Base-by-base conservation (phyloP, 1,140 invertebrate species). In the Monochamus saltuarius region DNA sequence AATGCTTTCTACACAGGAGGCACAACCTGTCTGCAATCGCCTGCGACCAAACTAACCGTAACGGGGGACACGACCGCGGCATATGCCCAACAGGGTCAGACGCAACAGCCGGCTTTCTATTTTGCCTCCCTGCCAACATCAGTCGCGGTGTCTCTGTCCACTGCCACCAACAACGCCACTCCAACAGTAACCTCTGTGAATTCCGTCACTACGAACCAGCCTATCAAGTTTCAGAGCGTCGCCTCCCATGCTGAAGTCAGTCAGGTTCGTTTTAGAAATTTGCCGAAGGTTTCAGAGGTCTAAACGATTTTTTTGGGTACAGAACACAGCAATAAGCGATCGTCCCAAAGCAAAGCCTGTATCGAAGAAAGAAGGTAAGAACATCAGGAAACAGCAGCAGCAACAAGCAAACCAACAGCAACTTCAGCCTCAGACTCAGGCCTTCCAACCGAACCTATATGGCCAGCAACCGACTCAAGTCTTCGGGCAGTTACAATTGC, bases 331-430 rank as follows among this genome's bases (percentile, higher is more conserved):
- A 55, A 89, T 90, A 39, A 88, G 87, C 74, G 89, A 91, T 79
- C 80, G 89, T 64, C 89, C 89, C 35, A 91, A 91, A 80, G 88
- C 85, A 0, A 90, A 90, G 75, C 86, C 87, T 7, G 85, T 87
- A 37, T 87, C 87, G 34, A 90, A 90, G 73, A 90, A 89, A 72
- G 87, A 89, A 69, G 83, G 85, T 13, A 89, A 85, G 75, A 87
- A 81, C 69, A 70, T 73, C 0, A 69, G 77, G 7, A 80, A 80
- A 56, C 74, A 75, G 16, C 70, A 70, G 53, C 63, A 63, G n/a
- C 77, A 72, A 54, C 73, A 77, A 59, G 65, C 40, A n/a, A 70
- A 69, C 57, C 71, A 75, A 52, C 73, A 73, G 47, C 62, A 65
- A 14, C 70, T 71, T 76, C 70, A 50, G 72, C 64, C 43, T 39